These are phyloP conservation scores for Cryptocephalus moraei DNA, from an alignment of 2,888 invertebrate species.

Conservation along the genomic window DNA sequence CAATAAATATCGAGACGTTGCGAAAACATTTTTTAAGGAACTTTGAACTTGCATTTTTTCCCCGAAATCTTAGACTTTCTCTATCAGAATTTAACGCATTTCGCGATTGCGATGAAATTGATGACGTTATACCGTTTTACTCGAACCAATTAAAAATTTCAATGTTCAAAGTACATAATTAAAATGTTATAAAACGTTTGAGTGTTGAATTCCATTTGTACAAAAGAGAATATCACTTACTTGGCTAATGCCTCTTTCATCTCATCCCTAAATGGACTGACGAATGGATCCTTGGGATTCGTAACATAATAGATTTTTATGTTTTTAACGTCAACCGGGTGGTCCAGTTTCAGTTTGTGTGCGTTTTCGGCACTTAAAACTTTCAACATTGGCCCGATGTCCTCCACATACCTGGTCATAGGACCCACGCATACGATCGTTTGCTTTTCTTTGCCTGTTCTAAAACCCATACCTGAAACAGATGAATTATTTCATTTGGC, in stretches of 20 bases:
- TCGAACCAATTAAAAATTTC: too few relatives aligned
- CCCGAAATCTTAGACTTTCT: too few relatives aligned
- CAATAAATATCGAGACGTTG: too few relatives aligned
- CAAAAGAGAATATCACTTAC: too few relatives aligned
- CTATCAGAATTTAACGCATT: too few relatives aligned
- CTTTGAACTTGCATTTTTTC: too few relatives aligned
- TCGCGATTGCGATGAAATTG: too few relatives aligned
- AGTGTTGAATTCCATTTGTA: too few relatives aligned
- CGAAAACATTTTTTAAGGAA: too few relatives aligned
- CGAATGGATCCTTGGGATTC: slow-evolving; percentile 59
- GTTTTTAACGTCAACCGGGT: slow-evolving; percentile 51
- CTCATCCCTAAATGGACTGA: slow-evolving; percentile 60
- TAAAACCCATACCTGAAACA: slow-evolving; percentile 49
- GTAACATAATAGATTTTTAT: slow-evolving; percentile 70
- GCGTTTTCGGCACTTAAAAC: slow-evolving; percentile 46
- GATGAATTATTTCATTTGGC: slow-evolving; percentile 3
- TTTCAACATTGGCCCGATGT: slow-evolving; percentile 69
- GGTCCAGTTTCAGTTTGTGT: slow-evolving; percentile 47
- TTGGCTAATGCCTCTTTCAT: slow-evolving; percentile 38
- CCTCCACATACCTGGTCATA: slow-evolving; percentile 64
- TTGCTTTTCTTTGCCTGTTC: slow-evolving; percentile 55
- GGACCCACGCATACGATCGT: slow-evolving; percentile 82
- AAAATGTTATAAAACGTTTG: too few relatives aligned
- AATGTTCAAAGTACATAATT: too few relatives aligned
- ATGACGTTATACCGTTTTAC: too few relatives aligned